Evolutionary conservation across 2,113 vertebrate species (phyloP).

Genomic region (Ellobius talpinus): DNA sequence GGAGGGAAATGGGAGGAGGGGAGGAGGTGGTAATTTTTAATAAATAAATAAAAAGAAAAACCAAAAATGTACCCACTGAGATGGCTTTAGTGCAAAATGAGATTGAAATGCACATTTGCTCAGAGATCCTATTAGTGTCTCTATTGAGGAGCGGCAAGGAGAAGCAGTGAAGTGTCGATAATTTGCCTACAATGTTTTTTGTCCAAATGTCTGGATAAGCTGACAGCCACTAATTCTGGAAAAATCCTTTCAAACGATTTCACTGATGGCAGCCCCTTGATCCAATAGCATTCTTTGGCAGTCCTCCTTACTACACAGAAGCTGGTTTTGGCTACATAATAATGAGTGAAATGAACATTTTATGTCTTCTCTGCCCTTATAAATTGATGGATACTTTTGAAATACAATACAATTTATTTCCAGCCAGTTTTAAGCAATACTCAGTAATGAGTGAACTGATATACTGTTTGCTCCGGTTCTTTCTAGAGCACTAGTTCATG

Average conservation of each 20-base stretch:
- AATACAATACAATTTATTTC: too few species aligned
- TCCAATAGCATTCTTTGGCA: neutral
- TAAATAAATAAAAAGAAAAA: too few species aligned
- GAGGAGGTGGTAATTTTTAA: too few species aligned
- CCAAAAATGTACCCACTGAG: neutral
- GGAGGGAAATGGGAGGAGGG: too few species aligned
- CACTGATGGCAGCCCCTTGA: neutral
- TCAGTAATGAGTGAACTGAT: neutral
- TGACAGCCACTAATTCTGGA: slow-evolving; percentile 53
- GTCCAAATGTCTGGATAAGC: slow-evolving; percentile 54
- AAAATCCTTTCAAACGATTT: slow-evolving; percentile 43
- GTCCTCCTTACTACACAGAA: neutral
- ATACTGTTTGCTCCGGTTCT: neutral
- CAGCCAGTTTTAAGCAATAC: neutral
- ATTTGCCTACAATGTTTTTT: slow-evolving; percentile 40
- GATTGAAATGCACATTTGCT: slow-evolving; percentile 39
- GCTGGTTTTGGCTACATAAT: neutral
- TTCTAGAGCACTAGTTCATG: neutral
- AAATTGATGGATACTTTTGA: neutral
- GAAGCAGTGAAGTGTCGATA: slow-evolving; percentile 29
- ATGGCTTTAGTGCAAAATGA: slow-evolving; percentile 12
- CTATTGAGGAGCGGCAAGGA: neutral
- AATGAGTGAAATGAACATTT: neutral
- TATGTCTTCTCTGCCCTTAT: neutral
- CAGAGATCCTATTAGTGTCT: slow-evolving; percentile 28